Evolutionary conservation across 2,113 vertebrate genomes (phyloP), one percentile per base, ranked within the genome.

Genomic region (Podiceps cristatus): DNA sequence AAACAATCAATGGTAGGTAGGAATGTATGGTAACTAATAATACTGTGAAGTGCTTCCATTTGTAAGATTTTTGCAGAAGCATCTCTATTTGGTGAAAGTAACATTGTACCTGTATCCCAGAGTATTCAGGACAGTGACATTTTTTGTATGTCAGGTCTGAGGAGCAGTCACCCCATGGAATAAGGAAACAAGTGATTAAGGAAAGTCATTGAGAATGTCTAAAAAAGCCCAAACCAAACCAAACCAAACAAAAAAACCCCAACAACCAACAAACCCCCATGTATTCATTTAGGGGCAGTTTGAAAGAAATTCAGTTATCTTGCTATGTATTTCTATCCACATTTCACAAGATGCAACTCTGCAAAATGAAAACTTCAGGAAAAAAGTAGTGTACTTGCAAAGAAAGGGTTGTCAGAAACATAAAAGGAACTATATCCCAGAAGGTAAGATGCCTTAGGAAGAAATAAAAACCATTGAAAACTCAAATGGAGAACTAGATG

Each of bases 181-280:
- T n/a, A 59, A 59, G 13, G 49, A 89, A 89, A 29, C 4, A 35
- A 17, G 33, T 59, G 10, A 17, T 49, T 72, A n/a, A 83, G 3
- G 8, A 83, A 80, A 64, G 18, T 60, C 4, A 64, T 5, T 55
- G 19, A 37, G 31, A 47, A 72, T 67, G 3, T 33, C 11, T 49
- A 13, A 87, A 84, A 64, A 45, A 53, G 5, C 0, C 6, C 5
- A 5, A 59, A 64, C 63, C 1, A 2, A 53, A 73, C 9, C 9
- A 42, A 42, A 42, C 14, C 7, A n/a, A n/a, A n/a, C n/a, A n/a
- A 42, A 33, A 47, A 53, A 56, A 3, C 0, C 2, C 4, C 9
- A 53, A 37, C 37, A 37, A 37, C 37, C 37, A 37, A 42, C 42
- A 42, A 42, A 42, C 14, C 7, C 5, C 5, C 5, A 7, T 31